Base-by-base conservation (phyloP, 2,113 vertebrate species). In the Pyrgilauda ruficollis region DNA sequence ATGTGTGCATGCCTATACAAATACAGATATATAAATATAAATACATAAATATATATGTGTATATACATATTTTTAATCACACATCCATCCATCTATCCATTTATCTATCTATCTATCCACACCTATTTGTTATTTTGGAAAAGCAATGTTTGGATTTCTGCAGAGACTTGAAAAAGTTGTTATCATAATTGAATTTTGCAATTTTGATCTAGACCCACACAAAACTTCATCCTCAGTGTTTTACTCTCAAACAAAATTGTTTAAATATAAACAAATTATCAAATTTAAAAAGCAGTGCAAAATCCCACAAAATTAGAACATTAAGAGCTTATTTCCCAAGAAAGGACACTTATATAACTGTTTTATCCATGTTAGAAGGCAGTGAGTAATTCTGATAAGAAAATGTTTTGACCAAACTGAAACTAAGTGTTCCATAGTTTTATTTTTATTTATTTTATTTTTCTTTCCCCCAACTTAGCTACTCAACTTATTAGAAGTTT, bases 391-490 rank as follows among this genome's bases (percentile, higher is more conserved):
- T 56, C 7, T n/a, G 27, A 66, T 81, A 69, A 58, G 8, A 41
- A 46, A 22, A 10, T 24, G 1, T 37, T 67, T 53, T 43, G 10
- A 75, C 43, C 15, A 58, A 90, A 84, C 19, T 47, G 39, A 81
- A 69, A 74, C 58, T 7, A 83, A 11, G 5, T 26, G 4, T 88
- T 62, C 19, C 7, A 31, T 28, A 35, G 3, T 35, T 76, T 41
- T 21, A 11, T 67, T 50, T 8, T 41, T 52, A 15, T 4, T 5
- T 75, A 13, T 37, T 50, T 86, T 61, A 3, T 44, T 64, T 87
- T 69, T 46, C 28, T 68, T 43, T 8, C 0, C 3, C 3, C 10
- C 27, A 74, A 52, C 0, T 2, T 12, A 90, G 4, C 0, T 14
- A 39, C 16, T 39, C 6, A 68, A 21, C 9, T 80, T 19, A 55